Conservation (phyloP, 2,797 vertebrate genomes). For the Podarcis siculus region DNA sequence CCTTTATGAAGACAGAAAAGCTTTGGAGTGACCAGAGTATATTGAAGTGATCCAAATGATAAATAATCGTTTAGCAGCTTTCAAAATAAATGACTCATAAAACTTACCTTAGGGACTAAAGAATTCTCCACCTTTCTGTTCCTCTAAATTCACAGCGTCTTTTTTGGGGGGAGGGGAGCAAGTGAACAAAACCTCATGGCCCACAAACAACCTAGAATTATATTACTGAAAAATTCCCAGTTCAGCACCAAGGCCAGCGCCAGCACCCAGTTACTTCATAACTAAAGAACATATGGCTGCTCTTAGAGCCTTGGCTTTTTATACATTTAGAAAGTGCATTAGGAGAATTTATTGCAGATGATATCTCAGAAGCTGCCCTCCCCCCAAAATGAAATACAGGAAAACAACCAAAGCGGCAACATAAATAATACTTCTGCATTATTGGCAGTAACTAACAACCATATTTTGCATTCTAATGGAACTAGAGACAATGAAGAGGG, state of each 20-base stretch:
- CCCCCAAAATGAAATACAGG: neutral
- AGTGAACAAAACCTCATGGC: neutral
- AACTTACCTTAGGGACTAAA: neutral
- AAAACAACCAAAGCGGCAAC: constrained; percentile 7
- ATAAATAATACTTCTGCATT: constrained; percentile 23
- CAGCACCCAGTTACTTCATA: neutral
- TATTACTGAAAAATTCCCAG: neutral
- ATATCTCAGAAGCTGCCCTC: neutral
- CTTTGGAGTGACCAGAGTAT: neutral
- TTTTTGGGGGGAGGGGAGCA: neutral
- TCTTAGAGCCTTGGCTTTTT: constrained; percentile 2
- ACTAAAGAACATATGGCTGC: neutral
- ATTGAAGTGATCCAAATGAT: neutral
- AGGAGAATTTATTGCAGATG: constrained; percentile 47
- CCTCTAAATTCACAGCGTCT: neutral
- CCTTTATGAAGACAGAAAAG: too few relatives aligned
- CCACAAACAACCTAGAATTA: neutral
- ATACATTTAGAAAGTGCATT: constrained; percentile 39
- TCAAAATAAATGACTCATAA: neutral
- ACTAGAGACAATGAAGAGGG: constrained; percentile 50
- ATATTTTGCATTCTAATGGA: constrained; percentile 39
- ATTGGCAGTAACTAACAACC: constrained; percentile 14
- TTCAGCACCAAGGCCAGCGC: neutral
- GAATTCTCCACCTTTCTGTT: neutral
- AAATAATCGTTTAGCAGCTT: neutral